Conservation (phyloP, 2,888 invertebrate genomes). For the Trachelus iudaicus region DNA sequence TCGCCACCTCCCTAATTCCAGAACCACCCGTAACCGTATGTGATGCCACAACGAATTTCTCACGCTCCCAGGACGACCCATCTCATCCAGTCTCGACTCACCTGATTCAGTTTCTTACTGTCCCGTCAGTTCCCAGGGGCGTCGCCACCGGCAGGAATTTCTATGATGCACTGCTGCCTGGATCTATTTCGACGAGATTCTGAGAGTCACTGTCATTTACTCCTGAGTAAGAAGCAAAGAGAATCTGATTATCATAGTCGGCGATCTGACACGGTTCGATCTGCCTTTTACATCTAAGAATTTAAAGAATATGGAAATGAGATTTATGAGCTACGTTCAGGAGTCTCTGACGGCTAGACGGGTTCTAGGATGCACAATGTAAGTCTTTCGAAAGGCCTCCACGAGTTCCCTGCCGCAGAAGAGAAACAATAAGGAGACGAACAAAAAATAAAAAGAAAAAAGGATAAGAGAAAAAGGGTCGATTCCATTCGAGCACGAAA, state of each 20-base stretch:
- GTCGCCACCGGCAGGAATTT: not conserved
- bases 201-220: not conserved
- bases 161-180: not conserved
- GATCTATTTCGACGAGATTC: not conserved
- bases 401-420: not conserved
- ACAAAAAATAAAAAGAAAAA: not conserved
- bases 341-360: not conserved
- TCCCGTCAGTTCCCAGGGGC: not conserved
- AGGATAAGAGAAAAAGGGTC: not conserved
- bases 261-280: slow-evolving; percentile 47
- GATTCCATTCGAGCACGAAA: not conserved
- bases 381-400: not conserved
- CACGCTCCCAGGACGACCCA: not conserved
- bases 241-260: slow-evolving; percentile 50
- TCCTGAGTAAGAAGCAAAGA: slow-evolving; percentile 12
- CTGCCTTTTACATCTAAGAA: slow-evolving; percentile 42
- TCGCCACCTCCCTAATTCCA: not conserved
- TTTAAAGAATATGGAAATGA: slow-evolving; percentile 48
- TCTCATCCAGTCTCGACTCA: not conserved
- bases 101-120: not conserved
- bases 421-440: not conserved
- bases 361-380: not conserved
- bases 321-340: slow-evolving; percentile 31
- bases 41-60: not conserved
- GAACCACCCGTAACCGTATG: not conserved